Evolutionary conservation across 2,888 invertebrate species (phyloP).

Genomic region (Folsomia candida): DNA sequence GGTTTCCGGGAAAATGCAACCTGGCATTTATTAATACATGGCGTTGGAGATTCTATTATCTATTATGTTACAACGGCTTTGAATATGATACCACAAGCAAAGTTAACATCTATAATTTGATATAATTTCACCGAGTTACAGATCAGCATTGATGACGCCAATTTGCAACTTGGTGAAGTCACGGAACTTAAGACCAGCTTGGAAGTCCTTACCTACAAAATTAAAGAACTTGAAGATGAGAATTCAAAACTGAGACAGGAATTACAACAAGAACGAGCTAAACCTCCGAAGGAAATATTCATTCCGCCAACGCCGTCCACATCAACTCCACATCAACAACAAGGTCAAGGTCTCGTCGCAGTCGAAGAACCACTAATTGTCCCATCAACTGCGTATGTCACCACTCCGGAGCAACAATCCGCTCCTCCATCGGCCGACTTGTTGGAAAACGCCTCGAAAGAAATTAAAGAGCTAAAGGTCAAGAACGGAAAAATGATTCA

Average conservation of each 20-base stretch:
- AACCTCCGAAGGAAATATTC: too few species aligned
- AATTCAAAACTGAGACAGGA: conserved; percentile 4
- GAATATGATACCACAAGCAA: too few species aligned
- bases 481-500: conserved; percentile 76
- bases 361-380: conserved; percentile 16
- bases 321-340: background rate
- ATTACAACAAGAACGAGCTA: conserved; percentile 15
- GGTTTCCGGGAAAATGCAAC: too few species aligned
- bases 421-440: background rate
- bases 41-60: too few species aligned
- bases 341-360: background rate
- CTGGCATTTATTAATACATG: too few species aligned
- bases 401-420: background rate
- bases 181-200: conserved; percentile 18
- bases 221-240: conserved; percentile 13
- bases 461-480: conserved; percentile 65
- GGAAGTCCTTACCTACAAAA: conserved; percentile 12
- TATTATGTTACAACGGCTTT: too few species aligned
- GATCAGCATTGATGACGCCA: conserved; percentile 32
- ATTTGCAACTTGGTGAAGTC: conserved; percentile 23
- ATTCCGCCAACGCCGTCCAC: background rate
- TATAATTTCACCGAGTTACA: too few species aligned
- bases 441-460: conserved; percentile 58
- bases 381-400: conserved; percentile 16
- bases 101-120: too few species aligned